Base-by-base conservation (phyloP, 2,113 vertebrate species). In the Tyrannus savana region DNA sequence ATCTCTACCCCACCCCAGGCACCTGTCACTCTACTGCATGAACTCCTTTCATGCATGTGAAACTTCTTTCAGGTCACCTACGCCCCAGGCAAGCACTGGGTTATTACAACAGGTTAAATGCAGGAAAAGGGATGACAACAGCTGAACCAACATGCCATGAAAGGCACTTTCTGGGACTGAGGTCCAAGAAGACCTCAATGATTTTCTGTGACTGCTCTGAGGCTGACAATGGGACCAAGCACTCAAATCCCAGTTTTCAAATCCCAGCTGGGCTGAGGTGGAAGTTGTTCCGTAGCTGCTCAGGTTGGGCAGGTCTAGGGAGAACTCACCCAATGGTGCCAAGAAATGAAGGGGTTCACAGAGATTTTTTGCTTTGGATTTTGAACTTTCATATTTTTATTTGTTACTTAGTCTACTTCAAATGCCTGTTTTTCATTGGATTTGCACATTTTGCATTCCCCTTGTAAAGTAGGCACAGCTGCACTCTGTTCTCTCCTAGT, bases 31-130 rank as follows among this genome's bases (percentile, higher is more conserved):
- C 60, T 68, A 15, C 72, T 37, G 37, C 37, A 37, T 89, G 25
- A 55, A 67, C 47, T 87, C 30, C 42, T 49, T 60, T 67, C 28
- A 23, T 24, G 52, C 6, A 19, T 8, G 8, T 77, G 46, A 60
- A 73, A 46, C 21, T 73, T 28, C 24, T n/a, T 66, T 69, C 41
- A 64, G 68, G 63, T 67, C 73, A 84, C 11, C 50, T 33, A 14
- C 3, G 9, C 27, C 53, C 22, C 0, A 0, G 56, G 62, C 46
- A 76, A 67, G 46, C 55, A 16, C 27, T 25, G 6, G 21, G 39
- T 31, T 58, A 30, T 73, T n/a, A 66, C 30, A 78, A 19, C 39
- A 52, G 47, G 56, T 84, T 68, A 81, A 90, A 84, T 2, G 10
- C 11, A 81, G 49, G n/a, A 35, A 87, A 80, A 37, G 31, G 46